Conservation (phyloP, 2,797 vertebrate species). For the Brotula barbata region DNA sequence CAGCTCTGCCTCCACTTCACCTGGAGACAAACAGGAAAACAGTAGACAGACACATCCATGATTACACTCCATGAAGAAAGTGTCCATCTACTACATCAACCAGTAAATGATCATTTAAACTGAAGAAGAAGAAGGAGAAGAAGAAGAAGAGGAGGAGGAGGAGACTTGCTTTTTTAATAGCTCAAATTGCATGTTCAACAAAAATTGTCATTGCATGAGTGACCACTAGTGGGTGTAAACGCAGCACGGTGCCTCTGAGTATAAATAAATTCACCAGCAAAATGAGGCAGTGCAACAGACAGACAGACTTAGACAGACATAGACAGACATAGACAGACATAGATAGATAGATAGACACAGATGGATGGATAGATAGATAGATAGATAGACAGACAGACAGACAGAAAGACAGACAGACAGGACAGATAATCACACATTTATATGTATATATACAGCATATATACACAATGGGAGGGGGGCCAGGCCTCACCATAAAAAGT, state of each 20-base stretch:
- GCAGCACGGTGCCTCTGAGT: conserved; percentile 8
- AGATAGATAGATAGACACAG: conserved; percentile 1
- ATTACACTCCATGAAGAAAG: background rate
- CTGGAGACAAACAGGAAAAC: conserved; percentile 69
- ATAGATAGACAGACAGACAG: background rate
- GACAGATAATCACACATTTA: too few relatives aligned
- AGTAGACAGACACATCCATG: conserved; percentile 4
- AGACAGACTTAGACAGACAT: background rate
- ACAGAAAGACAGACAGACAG: conserved; percentile 7
- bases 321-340: background rate
- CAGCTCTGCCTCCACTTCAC: conserved; percentile 90
- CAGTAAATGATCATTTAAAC: background rate
- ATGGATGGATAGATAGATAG: conserved; percentile 7
- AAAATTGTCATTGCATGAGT: background rate
- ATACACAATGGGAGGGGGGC: conserved; percentile 18
- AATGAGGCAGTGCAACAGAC: background rate
- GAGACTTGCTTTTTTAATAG: background rate
- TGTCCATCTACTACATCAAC: background rate
- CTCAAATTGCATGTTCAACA: background rate
- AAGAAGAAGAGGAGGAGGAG: too few relatives aligned
- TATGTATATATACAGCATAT: too few relatives aligned
- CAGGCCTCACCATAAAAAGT: conserved; percentile 92
- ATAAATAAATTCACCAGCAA: conserved; percentile 20
- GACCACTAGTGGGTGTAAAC: conserved; percentile 61
- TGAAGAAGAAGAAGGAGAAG: too few relatives aligned